Conservation (phyloP, 2,113 vertebrate species). For the Pholis gunnellus region DNA sequence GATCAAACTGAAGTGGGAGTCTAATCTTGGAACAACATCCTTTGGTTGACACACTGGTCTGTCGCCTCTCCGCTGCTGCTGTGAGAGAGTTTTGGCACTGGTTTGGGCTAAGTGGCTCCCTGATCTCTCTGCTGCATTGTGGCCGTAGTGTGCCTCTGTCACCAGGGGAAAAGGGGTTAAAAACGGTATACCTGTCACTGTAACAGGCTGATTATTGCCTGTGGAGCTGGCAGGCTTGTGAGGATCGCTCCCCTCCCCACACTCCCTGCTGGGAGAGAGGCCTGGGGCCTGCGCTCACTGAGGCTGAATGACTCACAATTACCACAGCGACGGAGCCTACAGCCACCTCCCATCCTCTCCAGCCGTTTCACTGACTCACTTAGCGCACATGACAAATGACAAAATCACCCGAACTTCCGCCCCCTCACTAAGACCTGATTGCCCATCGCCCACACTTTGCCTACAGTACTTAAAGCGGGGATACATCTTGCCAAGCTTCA, state of each 20-base stretch:
- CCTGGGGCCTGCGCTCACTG: conserved; percentile 72
- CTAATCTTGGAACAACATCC: conserved; percentile 19
- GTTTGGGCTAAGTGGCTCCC: conserved; percentile 46
- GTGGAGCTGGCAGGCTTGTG: conserved; percentile 68
- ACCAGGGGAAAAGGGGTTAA: conserved; percentile 53
- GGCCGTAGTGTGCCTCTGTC: conserved; percentile 25
- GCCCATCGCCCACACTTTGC: conserved; percentile 72
- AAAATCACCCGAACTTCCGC: conserved; percentile 66
- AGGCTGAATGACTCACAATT: conserved; percentile 84
- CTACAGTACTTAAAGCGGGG: conserved; percentile 58
- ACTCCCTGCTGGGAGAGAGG: conserved; percentile 67
- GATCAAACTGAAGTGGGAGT: background rate
- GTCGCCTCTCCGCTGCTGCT: conserved; percentile 21
- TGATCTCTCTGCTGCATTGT: conserved; percentile 39
- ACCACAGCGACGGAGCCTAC: conserved; percentile 70
- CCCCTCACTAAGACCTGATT: conserved; percentile 61
- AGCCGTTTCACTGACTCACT: conserved; percentile 78
- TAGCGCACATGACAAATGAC: conserved; percentile 74
- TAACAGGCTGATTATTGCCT: conserved; percentile 78
- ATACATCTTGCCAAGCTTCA: conserved; percentile 61
- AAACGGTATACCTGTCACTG: conserved; percentile 77
- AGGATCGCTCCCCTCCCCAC: conserved; percentile 30
- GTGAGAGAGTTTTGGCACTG: conserved; percentile 17
- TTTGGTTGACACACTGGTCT: conserved; percentile 6
- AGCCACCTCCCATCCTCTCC: conserved; percentile 68